Base-by-base conservation (phyloP, 2,113 vertebrate species). In the Helogale parvula region DNA sequence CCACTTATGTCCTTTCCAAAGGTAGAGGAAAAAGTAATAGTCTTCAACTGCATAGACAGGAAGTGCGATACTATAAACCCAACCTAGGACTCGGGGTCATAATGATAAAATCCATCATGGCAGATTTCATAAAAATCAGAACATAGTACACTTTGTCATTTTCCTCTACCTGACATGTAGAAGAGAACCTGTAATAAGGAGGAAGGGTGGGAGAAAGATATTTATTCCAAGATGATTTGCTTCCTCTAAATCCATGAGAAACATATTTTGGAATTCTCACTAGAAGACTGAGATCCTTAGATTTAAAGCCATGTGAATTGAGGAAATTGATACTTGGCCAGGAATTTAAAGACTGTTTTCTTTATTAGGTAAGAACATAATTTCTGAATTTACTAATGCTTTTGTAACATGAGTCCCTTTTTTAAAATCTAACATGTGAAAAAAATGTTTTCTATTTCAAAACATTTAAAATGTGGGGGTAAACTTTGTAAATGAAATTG, bases 281-380 rank as follows among this genome's bases (percentile, higher is more conserved):
- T 84, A 85, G 72, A 86, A 93, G 50, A 86, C 35, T 81, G 60
- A 90, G 17, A 52, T 94, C 31, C 66, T 96, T 79, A 81, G 80
- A 81, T 93, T 74, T 83, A 72, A 95, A 95, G 45, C 66, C 93
- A 1, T 74, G 74, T 96, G 94, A 97, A 50, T 96, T 96, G 76
- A 97, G 97, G 95, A 98, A 97, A 93, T 97, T 88, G 90, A 80
- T 82, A 90, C 90, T 93, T 96, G 54, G 90, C 95, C 95, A 97
- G 38, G 88, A 97, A 97, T 96, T 93, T 96, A 96, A 98, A 97
- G 90, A 96, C 65, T 98, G 95, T 92, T 98, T 97, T 97, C 74
- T 97, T 96, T 97, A 96, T 97, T 98, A 96, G 87, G 79, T 93
- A 97, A 98, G 90, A 54, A 86, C 83, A 96, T 96, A 93, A 98